Evolutionary conservation across 2,113 vertebrate species (phyloP), one percentile per base, ranked within the genome.

Genomic region (Globicephala melas): DNA sequence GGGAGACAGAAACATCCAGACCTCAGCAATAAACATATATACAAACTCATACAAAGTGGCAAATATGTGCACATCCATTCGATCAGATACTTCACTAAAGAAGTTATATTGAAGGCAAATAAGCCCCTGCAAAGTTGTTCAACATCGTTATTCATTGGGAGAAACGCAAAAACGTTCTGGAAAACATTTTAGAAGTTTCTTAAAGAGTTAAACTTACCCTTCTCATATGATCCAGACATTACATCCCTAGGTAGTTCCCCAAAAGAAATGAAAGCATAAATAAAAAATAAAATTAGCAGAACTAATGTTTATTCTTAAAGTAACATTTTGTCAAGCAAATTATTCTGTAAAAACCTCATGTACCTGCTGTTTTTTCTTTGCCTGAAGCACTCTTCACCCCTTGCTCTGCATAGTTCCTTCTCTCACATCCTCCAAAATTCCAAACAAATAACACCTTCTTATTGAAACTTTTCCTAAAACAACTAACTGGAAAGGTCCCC

Each of bases 261-360:
- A 12, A 41, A 63, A 60, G 12, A 79, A 76, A 47, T 8, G 18
- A 13, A 8, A 38, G 23, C 1, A 0, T 0, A 47, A 36, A 7
- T 33, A 6, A 47, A 10, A 17, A 44, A 44, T 3, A 68, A 44
- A 33, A 1, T 25, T 6, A 84, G 47, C 41, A 80, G 36, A 50
- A 4, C 8, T 6, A 5, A 28, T 31, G 5, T 4, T 47, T 23
- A 14, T 58, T 38, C 44, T 36, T 21, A 9, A 14, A 44, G 33
- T n/a, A 25, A 38, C 28, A 36, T 73, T 89, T 21, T 62, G 11
- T 44, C 63, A 58, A 47, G 44, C 6, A 36, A 73, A 17, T 15
- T 9, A 8, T 28, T 84, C 33, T 58, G 5, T 6, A 77, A 21
- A 55, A 25, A 44, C 23, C 3, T 5, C 5, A 6, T 6, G 3